Evolutionary conservation across 1,140 invertebrate species (phyloP).

Genomic region (Drosophila sp.): DNA sequence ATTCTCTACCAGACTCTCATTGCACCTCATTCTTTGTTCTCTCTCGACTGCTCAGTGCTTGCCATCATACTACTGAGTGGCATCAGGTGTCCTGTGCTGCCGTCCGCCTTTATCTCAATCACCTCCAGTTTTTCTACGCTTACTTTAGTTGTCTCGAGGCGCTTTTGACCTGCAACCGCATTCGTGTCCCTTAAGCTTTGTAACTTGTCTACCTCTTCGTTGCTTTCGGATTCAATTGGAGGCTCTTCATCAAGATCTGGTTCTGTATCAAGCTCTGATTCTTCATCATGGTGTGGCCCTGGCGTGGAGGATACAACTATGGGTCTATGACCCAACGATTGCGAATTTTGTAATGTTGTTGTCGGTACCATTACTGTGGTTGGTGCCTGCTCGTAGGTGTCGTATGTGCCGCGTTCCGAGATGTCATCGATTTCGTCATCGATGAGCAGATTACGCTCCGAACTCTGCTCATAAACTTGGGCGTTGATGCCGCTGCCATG

Average conservation of each 20-base stretch:
- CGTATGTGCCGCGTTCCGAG: slow-evolving; percentile 68
- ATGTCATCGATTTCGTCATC: slow-evolving; percentile 82
- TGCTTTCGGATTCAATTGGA: slow-evolving; percentile 38
- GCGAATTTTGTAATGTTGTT: slow-evolving; percentile 28
- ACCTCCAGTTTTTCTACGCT: slow-evolving; percentile 82
- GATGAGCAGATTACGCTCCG: slow-evolving; percentile 76
- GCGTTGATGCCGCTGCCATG: slow-evolving; percentile 75
- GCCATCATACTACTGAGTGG: slow-evolving; percentile 46
- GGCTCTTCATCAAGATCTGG: slow-evolving; percentile 28
- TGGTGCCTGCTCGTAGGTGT: slow-evolving; percentile 65
- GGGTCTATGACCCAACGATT: slow-evolving; percentile 60
- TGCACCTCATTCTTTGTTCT: slow-evolving; percentile 22
- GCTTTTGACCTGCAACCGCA: slow-evolving; percentile 46
- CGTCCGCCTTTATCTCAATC: slow-evolving; percentile 83
- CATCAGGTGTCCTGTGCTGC: slow-evolving; percentile 78
- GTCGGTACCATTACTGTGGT: slow-evolving; percentile 60
- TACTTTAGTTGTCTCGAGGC: slow-evolving; percentile 61
- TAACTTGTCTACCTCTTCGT: slow-evolving; percentile 56
- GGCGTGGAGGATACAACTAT: slow-evolving; percentile 71
- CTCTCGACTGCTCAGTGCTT: slow-evolving; percentile 37
- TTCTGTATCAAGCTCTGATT: slow-evolving; percentile 35
- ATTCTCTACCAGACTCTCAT: slow-evolving; percentile 29
- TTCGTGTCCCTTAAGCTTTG: slow-evolving; percentile 67
- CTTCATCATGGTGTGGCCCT: slow-evolving; percentile 52
- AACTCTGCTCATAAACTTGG: slow-evolving; percentile 80